Conservation (phyloP, 2,113 vertebrate genomes). For the Podarcis cretensis region DNA sequence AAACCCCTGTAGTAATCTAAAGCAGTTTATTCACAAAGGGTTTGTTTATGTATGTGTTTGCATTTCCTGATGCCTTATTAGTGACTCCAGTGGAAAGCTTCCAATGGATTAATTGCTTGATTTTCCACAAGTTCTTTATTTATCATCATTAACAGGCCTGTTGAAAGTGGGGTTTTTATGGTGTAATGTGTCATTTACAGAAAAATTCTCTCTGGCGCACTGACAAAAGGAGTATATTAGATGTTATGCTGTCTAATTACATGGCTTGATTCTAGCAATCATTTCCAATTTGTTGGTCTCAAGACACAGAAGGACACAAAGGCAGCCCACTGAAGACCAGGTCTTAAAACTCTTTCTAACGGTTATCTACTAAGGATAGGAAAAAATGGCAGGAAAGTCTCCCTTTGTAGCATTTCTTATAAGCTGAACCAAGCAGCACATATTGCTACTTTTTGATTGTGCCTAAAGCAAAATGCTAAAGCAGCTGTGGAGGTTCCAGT, state of each 20-base stretch:
- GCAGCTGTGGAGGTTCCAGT: neutral
- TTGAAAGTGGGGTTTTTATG: conserved; percentile 54
- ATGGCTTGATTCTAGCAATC: conserved; percentile 65
- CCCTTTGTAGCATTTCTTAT: neutral
- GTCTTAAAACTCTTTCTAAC: conserved; percentile 25
- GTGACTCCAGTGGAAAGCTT: conserved; percentile 62
- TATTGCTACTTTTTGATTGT: neutral
- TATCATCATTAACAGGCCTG: conserved; percentile 69
- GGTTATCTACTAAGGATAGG: conserved; percentile 32
- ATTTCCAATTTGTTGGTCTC: conserved; percentile 68
- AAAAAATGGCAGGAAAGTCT: conserved; percentile 13
- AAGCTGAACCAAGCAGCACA: conserved; percentile 31
- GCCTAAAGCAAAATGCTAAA: neutral
- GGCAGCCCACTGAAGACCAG: conserved; percentile 35
- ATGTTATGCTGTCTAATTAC: conserved; percentile 69
- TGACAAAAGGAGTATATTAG: conserved; percentile 67
- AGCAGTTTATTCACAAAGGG: conserved; percentile 46
- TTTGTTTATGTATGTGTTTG: conserved; percentile 63
- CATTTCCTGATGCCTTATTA: conserved; percentile 58
- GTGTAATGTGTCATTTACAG: conserved; percentile 68
- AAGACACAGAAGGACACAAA: conserved; percentile 40
- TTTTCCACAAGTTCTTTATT: conserved; percentile 68
- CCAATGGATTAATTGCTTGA: conserved; percentile 69
- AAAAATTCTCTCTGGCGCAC: conserved; percentile 66
- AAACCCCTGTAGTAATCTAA: conserved; percentile 34